These are phyloP conservation scores for Chanos chanos DNA, from an alignment of 2,797 vertebrate genomes.

Conservation along the genomic window DNA sequence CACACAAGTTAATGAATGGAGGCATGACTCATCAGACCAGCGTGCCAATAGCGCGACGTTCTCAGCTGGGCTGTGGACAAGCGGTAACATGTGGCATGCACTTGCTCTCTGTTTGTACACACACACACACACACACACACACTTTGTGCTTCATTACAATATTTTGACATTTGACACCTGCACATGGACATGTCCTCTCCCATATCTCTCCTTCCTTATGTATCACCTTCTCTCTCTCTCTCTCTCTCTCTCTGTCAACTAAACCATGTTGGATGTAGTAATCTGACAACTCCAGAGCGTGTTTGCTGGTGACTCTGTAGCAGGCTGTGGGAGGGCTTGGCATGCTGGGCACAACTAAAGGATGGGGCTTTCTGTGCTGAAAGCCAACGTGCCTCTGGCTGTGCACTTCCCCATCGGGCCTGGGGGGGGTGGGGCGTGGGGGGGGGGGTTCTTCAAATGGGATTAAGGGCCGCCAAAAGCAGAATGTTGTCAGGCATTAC, in stretches of 20 bases:
- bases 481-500: slow-evolving; percentile 37
- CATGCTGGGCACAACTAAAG: neutral
- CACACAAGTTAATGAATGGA: slow-evolving; percentile 68
- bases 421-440: neutral
- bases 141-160: no score
- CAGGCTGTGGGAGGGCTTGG: slow-evolving; percentile 21
- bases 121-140: no score
- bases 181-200: no score
- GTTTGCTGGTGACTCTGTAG: slow-evolving; percentile 45
- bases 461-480: slow-evolving; percentile 53
- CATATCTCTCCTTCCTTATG: slow-evolving; percentile 11
- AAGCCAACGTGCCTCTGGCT: slow-evolving; percentile 3
- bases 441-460: slow-evolving; percentile 51
- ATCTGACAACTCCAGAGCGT: no score
- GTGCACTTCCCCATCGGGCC: neutral
- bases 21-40: slow-evolving; percentile 71
- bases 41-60: slow-evolving; percentile 63
- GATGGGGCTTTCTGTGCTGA: slow-evolving; percentile 9
- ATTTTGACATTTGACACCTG: no score
- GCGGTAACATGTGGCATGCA: slow-evolving; percentile 23
- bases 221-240: neutral
- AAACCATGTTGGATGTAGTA: slow-evolving; percentile 11
- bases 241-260: slow-evolving; percentile 3
- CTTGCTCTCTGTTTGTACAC: slow-evolving; percentile 16
- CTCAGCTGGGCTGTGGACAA: slow-evolving; percentile 61